Base-by-base conservation (phyloP, 2,888 invertebrate genomes). In the Sphecodes monilicornis region DNA sequence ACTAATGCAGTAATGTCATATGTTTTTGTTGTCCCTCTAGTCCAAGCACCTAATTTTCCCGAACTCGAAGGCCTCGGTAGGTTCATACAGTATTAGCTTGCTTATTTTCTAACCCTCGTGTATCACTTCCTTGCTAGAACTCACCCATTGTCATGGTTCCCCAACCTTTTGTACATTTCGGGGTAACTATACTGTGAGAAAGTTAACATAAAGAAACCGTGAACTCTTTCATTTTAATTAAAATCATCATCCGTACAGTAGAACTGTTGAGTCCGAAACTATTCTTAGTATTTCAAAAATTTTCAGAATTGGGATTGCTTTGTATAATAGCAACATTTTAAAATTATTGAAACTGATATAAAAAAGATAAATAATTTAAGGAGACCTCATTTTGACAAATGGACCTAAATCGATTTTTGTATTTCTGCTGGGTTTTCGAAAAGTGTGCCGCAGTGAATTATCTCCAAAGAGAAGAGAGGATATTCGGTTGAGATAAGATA, bases 1-100 rank as follows among this genome's bases (percentile, higher is more conserved):
- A 93, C 92, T 94, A 93, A 94, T 94, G 90, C 91, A 93, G 92
- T 92, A 93, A 94, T 94, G 89, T 93, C 93, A 94, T 94, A 92
- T 94, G 90, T 94, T 94, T 71, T 94, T 95, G 93, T 95, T 94
- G 92, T 91, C 93, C 94, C 94, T 95, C 94, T 95, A 96, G 96
- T 96, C 95, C 96, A 96, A 95, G 96, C 96, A 95, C 96, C 96
- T 95, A 95, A 96, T 95, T 96, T 96, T 95, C 96, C 96, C 95
- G 96, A 95, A 95, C 96, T 96, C 92, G 96, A 96, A 95, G 95
- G 95, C 94, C 95, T 96, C 95, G 96, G 96, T 96, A 96, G 95
- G 96, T 96, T 95, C 93, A 94, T 94, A 94, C 93, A 93, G 93
- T 94, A 93, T 94, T 94, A 93, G 93, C 92, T 93, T 93, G 91